phyloP scores from a whole-genome alignment of 2,888 invertebrate genomes.

The Heliconius cydno region DNA sequence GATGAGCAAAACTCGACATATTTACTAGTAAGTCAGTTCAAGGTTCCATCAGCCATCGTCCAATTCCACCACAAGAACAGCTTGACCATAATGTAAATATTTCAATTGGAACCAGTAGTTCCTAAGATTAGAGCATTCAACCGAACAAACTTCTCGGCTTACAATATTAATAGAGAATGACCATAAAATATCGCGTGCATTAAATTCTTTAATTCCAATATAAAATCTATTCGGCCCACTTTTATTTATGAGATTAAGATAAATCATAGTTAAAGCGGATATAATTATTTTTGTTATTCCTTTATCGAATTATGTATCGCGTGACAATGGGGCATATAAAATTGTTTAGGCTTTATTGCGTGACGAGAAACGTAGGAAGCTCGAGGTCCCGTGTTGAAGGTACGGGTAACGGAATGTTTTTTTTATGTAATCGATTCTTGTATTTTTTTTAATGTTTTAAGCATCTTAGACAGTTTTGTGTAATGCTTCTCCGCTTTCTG shows the following conservation, averaged over 20 bases:
- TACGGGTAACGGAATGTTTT: neutral
- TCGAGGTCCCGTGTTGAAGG: neutral
- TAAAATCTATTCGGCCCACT: constrained; percentile 3
- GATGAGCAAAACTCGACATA: too few species aligned
- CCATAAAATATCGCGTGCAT: constrained; percentile 4
- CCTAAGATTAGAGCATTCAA: too few species aligned
- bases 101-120: too few species aligned
- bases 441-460: neutral
- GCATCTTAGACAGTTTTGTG: neutral
- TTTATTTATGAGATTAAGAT: constrained; percentile 20
- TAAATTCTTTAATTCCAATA: constrained; percentile 11
- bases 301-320: constrained; percentile 36
- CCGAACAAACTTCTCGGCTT: too few species aligned
- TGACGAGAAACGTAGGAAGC: constrained; percentile 11
- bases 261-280: constrained; percentile 14
- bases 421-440: neutral
- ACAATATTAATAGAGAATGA: too few species aligned
- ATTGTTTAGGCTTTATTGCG: constrained; percentile 33
- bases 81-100: too few species aligned
- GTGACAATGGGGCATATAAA: constrained; percentile 31
- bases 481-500: neutral
- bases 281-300: constrained; percentile 31
- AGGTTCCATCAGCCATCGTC: too few species aligned
- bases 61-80: too few species aligned
- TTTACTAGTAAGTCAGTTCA: too few species aligned